These are phyloP conservation scores for Tetramorium alpestre DNA, from an alignment of 1,140 invertebrate species.

Conservation along the genomic window DNA sequence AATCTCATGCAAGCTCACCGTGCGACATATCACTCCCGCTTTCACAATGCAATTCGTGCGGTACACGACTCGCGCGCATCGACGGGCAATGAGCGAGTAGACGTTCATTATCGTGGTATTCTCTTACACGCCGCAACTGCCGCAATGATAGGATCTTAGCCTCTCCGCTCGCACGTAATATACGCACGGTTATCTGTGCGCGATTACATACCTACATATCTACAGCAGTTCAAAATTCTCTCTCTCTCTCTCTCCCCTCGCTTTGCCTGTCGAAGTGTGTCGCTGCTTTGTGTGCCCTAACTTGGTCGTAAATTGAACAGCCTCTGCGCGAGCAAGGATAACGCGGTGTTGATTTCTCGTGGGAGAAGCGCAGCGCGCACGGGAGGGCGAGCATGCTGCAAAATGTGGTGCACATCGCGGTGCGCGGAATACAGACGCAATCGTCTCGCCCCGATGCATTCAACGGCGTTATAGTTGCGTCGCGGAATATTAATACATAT, in stretches of 20 bases:
- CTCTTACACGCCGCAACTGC: constrained; percentile 63
- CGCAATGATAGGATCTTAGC: constrained; percentile 64
- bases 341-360: constrained; percentile 65
- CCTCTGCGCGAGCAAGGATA: constrained; percentile 41
- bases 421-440: constrained; percentile 5
- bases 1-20: not conserved
- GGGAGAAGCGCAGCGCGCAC: constrained; percentile 13
- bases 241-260: not conserved
- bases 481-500: constrained; percentile 39
- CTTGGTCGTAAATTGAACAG: constrained; percentile 71
- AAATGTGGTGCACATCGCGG: not conserved
- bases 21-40: constrained; percentile 8
- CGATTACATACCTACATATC: constrained; percentile 58
- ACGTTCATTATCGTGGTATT: constrained; percentile 46
- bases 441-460: constrained; percentile 37
- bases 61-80: not conserved
- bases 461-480: constrained; percentile 2
- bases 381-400: not conserved
- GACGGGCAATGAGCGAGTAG: not conserved
- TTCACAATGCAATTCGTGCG: constrained; percentile 3
- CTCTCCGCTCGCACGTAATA: constrained; percentile 12
- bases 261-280: constrained; percentile 11
- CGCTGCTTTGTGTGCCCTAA: constrained; percentile 62
- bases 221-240: constrained; percentile 55
- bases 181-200: constrained; percentile 57